These are phyloP conservation scores for Hetaerina titia DNA, from an alignment of 2,888 invertebrate species.

Conservation along the genomic window DNA sequence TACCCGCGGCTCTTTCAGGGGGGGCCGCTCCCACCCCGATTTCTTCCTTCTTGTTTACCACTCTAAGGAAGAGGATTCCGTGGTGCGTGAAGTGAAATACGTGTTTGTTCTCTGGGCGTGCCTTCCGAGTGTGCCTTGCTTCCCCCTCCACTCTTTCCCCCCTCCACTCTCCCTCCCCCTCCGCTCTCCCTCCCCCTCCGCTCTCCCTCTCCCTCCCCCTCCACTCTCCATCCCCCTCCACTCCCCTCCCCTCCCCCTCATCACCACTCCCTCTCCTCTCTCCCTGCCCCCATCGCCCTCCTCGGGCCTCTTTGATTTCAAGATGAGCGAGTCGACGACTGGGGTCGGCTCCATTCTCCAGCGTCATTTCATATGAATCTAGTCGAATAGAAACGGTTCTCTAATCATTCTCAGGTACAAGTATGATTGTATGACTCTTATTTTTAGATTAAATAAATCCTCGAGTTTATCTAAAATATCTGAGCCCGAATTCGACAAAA, in stretches of 20 bases:
- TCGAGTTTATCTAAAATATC: too few relatives aligned
- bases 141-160: neutral
- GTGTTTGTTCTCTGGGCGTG: slow-evolving; percentile 3
- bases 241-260: too few relatives aligned
- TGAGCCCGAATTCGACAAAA: too few relatives aligned
- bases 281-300: neutral
- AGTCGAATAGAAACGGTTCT: too few relatives aligned
- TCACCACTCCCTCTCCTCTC: neutral
- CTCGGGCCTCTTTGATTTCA: neutral
- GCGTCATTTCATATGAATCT: too few relatives aligned
- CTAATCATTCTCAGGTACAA: too few relatives aligned
- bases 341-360: too few relatives aligned
- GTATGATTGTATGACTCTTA: too few relatives aligned
- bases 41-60: slow-evolving; percentile 10
- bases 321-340: neutral
- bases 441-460: too few relatives aligned
- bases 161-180: neutral
- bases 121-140: neutral
- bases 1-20: neutral
- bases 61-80: neutral
- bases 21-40: neutral
- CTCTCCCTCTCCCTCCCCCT: neutral
- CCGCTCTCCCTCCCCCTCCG: neutral
- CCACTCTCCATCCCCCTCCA: neutral
- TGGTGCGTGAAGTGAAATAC: slow-evolving; percentile 17